Evolutionary conservation across 2,113 vertebrate genomes (phyloP).

Genomic region (Collichthys lucidus): DNA sequence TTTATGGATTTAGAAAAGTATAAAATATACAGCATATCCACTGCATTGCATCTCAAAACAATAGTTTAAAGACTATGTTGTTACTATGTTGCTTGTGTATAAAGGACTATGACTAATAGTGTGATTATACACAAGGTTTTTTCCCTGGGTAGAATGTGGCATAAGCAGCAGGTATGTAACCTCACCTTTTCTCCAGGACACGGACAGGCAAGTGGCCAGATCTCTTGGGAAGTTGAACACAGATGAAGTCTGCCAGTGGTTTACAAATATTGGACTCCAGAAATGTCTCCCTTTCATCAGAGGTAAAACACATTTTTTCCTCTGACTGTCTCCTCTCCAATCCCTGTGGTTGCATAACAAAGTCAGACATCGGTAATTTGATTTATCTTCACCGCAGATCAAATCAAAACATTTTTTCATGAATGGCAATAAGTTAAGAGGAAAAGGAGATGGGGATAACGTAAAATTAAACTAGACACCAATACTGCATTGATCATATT

Average conservation of each 20-base stretch:
- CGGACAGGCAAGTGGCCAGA: conserved; percentile 73
- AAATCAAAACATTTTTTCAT: conserved; percentile 17
- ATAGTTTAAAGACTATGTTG: background rate
- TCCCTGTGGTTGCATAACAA: conserved; percentile 13
- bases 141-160: background rate
- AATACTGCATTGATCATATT: background rate
- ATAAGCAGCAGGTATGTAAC: conserved; percentile 45
- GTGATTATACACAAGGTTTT: background rate
- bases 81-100: background rate
- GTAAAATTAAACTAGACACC: background rate
- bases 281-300: conserved; percentile 83
- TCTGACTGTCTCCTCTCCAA: conserved; percentile 35
- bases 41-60: background rate
- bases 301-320: conserved; percentile 68
- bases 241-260: conserved; percentile 85
- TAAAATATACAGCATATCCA: background rate
- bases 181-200: conserved; percentile 60
- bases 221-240: conserved; percentile 81
- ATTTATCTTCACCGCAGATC: conserved; percentile 8
- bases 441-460: background rate
- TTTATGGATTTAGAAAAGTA: background rate
- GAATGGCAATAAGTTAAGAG: conserved; percentile 1
- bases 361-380: conserved; percentile 17
- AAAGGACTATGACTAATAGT: background rate
- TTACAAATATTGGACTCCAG: conserved; percentile 77